Conservation (phyloP, 2,113 vertebrate species). For the Eudorcas thomsonii region DNA sequence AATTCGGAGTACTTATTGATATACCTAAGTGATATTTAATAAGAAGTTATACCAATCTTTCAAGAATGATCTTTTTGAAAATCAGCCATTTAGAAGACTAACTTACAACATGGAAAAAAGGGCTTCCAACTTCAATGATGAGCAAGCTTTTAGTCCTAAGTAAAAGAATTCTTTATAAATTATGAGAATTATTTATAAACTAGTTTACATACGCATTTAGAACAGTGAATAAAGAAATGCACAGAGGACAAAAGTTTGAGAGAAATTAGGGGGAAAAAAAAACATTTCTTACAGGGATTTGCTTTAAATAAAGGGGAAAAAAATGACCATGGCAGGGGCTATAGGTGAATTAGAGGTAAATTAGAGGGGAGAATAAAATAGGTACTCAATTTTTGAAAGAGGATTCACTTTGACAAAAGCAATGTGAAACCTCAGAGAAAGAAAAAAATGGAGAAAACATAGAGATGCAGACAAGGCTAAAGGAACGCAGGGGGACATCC, state of each 20-base stretch:
- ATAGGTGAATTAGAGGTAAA: not conserved
- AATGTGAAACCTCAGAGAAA: not conserved
- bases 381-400: not conserved
- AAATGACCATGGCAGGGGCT: not conserved
- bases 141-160: not conserved
- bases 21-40: not conserved
- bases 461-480: not conserved
- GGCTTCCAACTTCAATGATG: not conserved
- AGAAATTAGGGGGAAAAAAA: not conserved
- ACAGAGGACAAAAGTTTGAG: not conserved
- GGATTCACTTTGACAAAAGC: not conserved
- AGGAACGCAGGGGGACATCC: not conserved
- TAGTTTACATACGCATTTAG: not conserved
- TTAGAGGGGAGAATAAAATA: not conserved
- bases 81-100: not conserved
- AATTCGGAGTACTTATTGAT: not conserved
- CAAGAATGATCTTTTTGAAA: not conserved
- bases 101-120: not conserved
- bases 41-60: not conserved
- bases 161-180: not conserved
- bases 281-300: not conserved
- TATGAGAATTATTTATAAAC: not conserved
- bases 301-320: slow-evolving; percentile 9
- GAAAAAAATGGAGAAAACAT: not conserved
- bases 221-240: not conserved